These are phyloP conservation scores for Drosophila repleta DNA, from an alignment of 1,140 invertebrate species.

Conservation along the genomic window DNA sequence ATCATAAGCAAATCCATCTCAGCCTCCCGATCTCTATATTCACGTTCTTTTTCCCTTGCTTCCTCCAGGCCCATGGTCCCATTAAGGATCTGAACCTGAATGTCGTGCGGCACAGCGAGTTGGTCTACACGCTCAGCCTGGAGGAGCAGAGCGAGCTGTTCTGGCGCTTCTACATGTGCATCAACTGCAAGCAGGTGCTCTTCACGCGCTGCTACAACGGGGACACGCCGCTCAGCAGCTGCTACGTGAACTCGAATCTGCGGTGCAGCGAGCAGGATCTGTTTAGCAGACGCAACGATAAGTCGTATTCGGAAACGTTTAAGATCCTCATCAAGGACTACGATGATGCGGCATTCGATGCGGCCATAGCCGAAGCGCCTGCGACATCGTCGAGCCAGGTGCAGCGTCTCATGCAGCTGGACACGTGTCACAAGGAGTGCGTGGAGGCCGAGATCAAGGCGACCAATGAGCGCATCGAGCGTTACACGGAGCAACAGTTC, in stretches of 20 bases:
- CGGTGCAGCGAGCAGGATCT: constrained; percentile 68
- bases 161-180: constrained; percentile 70
- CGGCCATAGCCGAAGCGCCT: not conserved
- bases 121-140: constrained; percentile 63
- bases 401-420: constrained; percentile 58
- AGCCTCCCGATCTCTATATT: too few relatives aligned
- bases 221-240: constrained; percentile 41
- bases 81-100: constrained; percentile 66
- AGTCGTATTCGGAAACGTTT: constrained; percentile 72
- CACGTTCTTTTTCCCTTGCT: not conserved
- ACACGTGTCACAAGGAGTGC: constrained; percentile 53
- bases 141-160: constrained; percentile 16
- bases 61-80: constrained; percentile 68
- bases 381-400: constrained; percentile 21
- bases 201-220: constrained; percentile 64
- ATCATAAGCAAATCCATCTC: too few relatives aligned
- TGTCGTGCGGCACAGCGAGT: constrained; percentile 49
- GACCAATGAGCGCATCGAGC: constrained; percentile 67
- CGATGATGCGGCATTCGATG: constrained; percentile 8
- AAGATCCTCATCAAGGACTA: constrained; percentile 66
- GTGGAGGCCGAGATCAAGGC: constrained; percentile 72
- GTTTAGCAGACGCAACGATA: constrained; percentile 47
- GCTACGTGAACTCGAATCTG: constrained; percentile 68
- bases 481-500: constrained; percentile 68
- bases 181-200: constrained; percentile 70